These are phyloP conservation scores for Samia ricini DNA, from an alignment of 1,140 invertebrate species.

Conservation along the genomic window DNA sequence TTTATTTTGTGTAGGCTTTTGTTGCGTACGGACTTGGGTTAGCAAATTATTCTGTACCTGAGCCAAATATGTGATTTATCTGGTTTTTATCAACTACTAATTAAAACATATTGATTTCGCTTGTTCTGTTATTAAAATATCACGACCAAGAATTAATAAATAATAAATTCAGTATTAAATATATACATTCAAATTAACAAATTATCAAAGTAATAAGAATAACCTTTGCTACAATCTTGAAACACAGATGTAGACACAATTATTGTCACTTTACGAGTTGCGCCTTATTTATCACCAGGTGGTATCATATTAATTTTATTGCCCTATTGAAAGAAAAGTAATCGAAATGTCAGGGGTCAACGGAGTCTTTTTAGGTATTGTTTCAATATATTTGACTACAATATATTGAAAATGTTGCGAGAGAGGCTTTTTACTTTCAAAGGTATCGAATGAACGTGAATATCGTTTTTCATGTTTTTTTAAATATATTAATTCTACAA, in stretches of 20 bases:
- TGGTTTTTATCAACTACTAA: too few species aligned
- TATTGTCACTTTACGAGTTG: slow-evolving; percentile 45
- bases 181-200: not conserved
- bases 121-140: too few species aligned
- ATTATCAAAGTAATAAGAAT: not conserved
- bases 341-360: slow-evolving; percentile 3
- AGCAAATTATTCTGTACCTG: too few species aligned
- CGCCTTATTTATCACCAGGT: slow-evolving; percentile 57
- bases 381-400: not conserved
- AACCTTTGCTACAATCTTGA: not conserved
- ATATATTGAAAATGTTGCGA: not conserved
- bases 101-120: too few species aligned
- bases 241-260: slow-evolving; percentile 10
- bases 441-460: not conserved
- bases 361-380: not conserved
- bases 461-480: not conserved
- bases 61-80: too few species aligned
- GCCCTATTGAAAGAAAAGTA: slow-evolving; percentile 33
- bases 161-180: too few species aligned
- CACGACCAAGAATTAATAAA: too few species aligned
- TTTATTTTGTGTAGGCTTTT: too few species aligned
- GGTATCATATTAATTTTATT: slow-evolving; percentile 59
- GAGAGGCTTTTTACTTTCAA: not conserved
- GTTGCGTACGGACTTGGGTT: too few species aligned
- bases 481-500: too few species aligned